phyloP scores from a whole-genome alignment of 2,888 invertebrate genomes.

The Dryococelus australis region DNA sequence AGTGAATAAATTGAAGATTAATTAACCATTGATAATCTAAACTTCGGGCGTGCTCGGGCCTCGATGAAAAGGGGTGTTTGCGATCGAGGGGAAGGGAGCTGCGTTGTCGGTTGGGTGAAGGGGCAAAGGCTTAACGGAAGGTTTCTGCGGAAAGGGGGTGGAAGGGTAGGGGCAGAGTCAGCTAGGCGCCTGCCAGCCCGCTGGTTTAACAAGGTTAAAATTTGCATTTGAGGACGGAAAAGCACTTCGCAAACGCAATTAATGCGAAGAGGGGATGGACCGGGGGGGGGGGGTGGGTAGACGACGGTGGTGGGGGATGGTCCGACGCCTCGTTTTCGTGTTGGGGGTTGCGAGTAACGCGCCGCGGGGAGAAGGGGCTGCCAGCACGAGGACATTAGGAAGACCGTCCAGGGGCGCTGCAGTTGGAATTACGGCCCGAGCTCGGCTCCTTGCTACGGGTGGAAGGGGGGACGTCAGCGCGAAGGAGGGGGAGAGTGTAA shows the following conservation, averaged over 20 bases:
- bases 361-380: not conserved
- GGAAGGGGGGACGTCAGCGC: too few relatives aligned
- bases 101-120: not conserved
- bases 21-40: constrained; percentile 64
- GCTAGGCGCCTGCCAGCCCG: constrained; percentile 52
- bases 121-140: constrained; percentile 45
- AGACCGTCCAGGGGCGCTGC: too few relatives aligned
- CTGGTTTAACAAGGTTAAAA: constrained; percentile 63
- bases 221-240: constrained; percentile 64
- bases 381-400: too few relatives aligned
- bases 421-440: too few relatives aligned
- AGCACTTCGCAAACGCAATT: constrained; percentile 50
- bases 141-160: not conserved
- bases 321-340: constrained; percentile 27
- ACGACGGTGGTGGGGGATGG: not conserved
- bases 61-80: not conserved
- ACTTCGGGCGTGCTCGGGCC: constrained; percentile 52
- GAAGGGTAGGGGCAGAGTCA: not conserved
- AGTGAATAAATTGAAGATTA: constrained; percentile 65
- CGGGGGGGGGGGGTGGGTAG: not conserved
- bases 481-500: too few relatives aligned
- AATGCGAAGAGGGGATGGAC: constrained; percentile 46
- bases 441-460: too few relatives aligned
- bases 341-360: not conserved
- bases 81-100: not conserved